phyloP scores from a whole-genome alignment of 2,113 vertebrate genomes.

The Microtus oregoni region DNA sequence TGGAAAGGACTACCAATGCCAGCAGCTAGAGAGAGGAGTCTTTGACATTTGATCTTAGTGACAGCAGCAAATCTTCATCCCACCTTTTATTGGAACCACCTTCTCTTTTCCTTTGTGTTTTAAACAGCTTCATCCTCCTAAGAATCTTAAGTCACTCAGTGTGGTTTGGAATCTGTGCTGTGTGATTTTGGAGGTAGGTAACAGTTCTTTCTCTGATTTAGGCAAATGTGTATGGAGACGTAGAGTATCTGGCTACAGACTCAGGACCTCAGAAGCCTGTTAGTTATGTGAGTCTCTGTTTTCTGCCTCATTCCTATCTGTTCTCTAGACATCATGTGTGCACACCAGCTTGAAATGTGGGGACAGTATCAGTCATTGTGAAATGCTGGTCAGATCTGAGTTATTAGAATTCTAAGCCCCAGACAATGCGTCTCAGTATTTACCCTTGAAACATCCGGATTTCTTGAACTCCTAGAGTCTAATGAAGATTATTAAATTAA shows the following conservation, averaged over 20 bases:
- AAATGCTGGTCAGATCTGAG: not conserved
- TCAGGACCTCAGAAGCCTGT: not conserved
- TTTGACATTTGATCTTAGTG: not conserved
- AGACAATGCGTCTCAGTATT: not conserved
- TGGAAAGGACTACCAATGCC: not conserved
- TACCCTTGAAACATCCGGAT: not conserved
- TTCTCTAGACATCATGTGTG: not conserved
- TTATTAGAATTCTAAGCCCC: not conserved
- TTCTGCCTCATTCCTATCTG: not conserved
- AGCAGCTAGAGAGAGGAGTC: not conserved
- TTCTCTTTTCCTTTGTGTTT: not conserved
- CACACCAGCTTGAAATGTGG: not conserved
- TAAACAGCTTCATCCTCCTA: not conserved
- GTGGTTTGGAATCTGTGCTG: too few species aligned
- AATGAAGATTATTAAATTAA: not conserved
- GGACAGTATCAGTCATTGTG: not conserved
- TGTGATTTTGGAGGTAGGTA: constrained; percentile 6
- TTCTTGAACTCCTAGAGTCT: not conserved
- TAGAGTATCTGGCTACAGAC: not conserved
- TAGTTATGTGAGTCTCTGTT: not conserved
- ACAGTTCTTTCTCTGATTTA: not conserved
- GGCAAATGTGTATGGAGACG: not conserved
- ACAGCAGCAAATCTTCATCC: not conserved
- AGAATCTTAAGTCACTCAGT: not conserved
- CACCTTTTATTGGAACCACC: not conserved